These are phyloP conservation scores for Apistogramma diplotaenia DNA, from an alignment of 2,113 vertebrate species.

Conservation along the genomic window DNA sequence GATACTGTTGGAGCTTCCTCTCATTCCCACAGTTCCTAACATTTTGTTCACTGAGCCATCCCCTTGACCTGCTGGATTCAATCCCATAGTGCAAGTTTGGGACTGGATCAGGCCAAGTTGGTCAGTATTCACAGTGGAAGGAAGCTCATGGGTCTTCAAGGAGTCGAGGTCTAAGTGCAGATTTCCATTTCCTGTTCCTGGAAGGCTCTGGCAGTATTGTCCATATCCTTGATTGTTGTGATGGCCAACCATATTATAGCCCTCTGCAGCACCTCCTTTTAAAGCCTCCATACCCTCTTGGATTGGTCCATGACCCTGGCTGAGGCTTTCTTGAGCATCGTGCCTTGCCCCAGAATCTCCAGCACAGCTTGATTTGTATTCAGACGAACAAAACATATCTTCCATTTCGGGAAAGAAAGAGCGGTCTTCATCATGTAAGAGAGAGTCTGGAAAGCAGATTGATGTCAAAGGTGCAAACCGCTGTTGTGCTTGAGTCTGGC, in stretches of 20 bases:
- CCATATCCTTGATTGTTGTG: conserved; percentile 78
- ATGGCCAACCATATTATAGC: conserved; percentile 79
- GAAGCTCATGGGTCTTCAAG: conserved; percentile 82
- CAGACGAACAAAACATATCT: conserved; percentile 88
- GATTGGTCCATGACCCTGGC: conserved; percentile 53
- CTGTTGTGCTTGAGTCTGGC: conserved; percentile 65
- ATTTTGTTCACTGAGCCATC: conserved; percentile 70
- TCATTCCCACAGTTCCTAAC: conserved; percentile 53
- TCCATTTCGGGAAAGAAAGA: conserved; percentile 93
- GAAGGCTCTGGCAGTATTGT: conserved; percentile 70
- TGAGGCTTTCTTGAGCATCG: conserved; percentile 63
- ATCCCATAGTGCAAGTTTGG: conserved; percentile 61
- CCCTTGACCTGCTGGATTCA: conserved; percentile 51
- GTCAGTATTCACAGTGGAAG: conserved; percentile 90
- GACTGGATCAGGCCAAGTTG: conserved; percentile 90
- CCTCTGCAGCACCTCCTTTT: conserved; percentile 66
- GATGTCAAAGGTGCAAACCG: conserved; percentile 85
- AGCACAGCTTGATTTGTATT: conserved; percentile 80
- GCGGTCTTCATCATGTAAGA: conserved; percentile 85
- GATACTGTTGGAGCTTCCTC: conserved; percentile 21
- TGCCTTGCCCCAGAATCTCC: conserved; percentile 70
- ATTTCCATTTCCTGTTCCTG: conserved; percentile 67
- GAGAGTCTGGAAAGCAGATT: conserved; percentile 90
- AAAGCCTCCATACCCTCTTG: conserved; percentile 65
- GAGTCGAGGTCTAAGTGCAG: conserved; percentile 80